Evolutionary conservation across 2,888 invertebrate species (phyloP), one percentile per base, ranked within the genome.

Genomic region (Andrena dorsata): DNA sequence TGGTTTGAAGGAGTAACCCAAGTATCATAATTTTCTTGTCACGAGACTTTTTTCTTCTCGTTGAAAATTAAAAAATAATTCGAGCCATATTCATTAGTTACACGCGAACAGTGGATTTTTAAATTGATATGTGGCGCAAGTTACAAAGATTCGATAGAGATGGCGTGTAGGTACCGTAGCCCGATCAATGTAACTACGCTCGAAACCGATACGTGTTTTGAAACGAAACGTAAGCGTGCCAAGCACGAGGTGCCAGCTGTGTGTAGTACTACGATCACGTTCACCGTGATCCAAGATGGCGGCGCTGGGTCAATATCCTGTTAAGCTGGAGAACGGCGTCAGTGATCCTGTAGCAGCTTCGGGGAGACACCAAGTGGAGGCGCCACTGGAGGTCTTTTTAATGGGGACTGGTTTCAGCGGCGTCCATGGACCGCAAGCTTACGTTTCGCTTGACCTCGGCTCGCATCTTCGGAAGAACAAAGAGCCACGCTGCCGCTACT

Each of bases 281-380:
- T 87, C 70, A 58, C 89, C 86, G 89, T 90, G 91, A 88, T 86
- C 90, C 91, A 91, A 91, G 84, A 92, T 93, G 91, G 92, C 90
- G 89, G 69, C 82, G 88, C 69, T 93, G 80, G 94, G 94, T 93
- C 94, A 95, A 95, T 95, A 95, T 93, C 88, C 86, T 94, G 94
- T 73, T 78, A 84, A 91, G 91, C 91, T 94, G 92, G 92, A 72
- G 85, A 88, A 88, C 87, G 94, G 70, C 72, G 69, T 26, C 71
- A 68, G 51, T 94, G 94, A 94, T 93, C 83, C 89, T 88, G 82
- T 82, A 84, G 87, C 84, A 87, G 83, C 80, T 88, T 86, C 82
- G 65, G 71, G 76, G 73, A 75, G 69, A 68, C 85, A 70, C 84
- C 84, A 80, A 78, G 65, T 64, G 70, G 73, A 83, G 88, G 88